These are phyloP conservation scores for Spisula subtruncata DNA, from an alignment of 2,888 invertebrate species.

Conservation along the genomic window DNA sequence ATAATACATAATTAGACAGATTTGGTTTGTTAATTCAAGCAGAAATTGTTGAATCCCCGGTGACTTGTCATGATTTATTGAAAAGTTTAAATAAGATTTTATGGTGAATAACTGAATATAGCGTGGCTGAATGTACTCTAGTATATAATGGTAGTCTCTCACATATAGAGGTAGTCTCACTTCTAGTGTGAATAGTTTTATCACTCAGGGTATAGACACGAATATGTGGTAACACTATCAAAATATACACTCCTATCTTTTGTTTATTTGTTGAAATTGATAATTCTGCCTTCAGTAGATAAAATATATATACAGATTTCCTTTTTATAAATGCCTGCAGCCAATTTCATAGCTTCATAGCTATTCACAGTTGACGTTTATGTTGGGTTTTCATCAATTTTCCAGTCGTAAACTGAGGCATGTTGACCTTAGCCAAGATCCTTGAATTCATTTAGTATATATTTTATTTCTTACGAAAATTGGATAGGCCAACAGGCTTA, in stretches of 20 bases:
- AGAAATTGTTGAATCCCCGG: slow-evolving; percentile 39
- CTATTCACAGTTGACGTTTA: too few relatives aligned
- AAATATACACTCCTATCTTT: neutral
- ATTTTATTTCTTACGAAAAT: too few relatives aligned
- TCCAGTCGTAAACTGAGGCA: too few relatives aligned
- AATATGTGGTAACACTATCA: neutral
- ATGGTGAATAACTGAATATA: slow-evolving; percentile 31
- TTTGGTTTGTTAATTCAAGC: slow-evolving; percentile 39
- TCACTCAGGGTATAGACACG: neutral
- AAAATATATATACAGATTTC: too few relatives aligned
- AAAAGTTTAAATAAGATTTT: slow-evolving; percentile 28
- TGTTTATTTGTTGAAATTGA: neutral
- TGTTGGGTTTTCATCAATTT: too few relatives aligned
- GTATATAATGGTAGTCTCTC: neutral
- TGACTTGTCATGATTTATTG: slow-evolving; percentile 43
- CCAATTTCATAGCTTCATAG: too few relatives aligned
- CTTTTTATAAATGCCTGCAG: too few relatives aligned
- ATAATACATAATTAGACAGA: slow-evolving; percentile 53
- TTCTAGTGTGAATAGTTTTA: neutral
- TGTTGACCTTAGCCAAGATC: too few relatives aligned
- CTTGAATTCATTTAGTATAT: too few relatives aligned
- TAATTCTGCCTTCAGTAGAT: neutral
- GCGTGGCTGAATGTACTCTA: neutral
- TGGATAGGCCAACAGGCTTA: too few relatives aligned
- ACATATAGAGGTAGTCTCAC: neutral